Evolutionary conservation across 2,797 vertebrate genomes (phyloP), one percentile per base, ranked within the genome.

Genomic region (Fundulus diaphanus): DNA sequence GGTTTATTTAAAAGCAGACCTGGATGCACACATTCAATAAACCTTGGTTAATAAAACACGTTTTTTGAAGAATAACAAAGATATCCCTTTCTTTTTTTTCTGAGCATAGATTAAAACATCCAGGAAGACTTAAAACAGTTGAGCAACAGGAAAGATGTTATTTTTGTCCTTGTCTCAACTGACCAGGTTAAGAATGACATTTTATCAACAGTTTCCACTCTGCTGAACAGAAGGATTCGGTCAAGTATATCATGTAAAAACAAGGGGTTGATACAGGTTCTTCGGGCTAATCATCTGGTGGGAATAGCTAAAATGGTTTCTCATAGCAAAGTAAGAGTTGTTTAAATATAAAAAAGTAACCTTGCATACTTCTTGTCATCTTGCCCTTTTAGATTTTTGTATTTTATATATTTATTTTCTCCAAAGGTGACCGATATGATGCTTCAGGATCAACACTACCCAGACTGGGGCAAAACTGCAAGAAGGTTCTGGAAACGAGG

Each of bases 361-460:
- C 33, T 29, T 63, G 59, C 18, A 63, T 35, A 16, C 42, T 15
- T 27, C 7, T 54, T 54, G 35, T 37, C 9, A 63, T 37, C 4
- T 63, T 37, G 20, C 59, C 7, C 24, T 54, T 18, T 52, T 51
- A 13, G 35, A 16, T 59, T 11, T 65, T 3, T 51, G 9, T 49
- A 46, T n/a, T n/a, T 46, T 11, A 52, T 72, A 22, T 22, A 74
- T 73, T 75, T 22, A 56, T 18, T 42, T 5, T 81, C 57, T 61
- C 15, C 86, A 20, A 82, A 99, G 98, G 98, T 99, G 85, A 99
- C 98, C 3, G 98, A 99, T 79, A 99, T 99, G 98, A 99, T 99
- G 98, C 97, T 99, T 74, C 98, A 99, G 87, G 97, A 99, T 88
- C 95, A 97, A 49, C 94, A 96, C 49, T 99, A 99, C 73, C 97